Percentiles rank a stretch among this genome's conserved stretches.
Evolutionary conservation across 1,140 invertebrate species (phyloP).

Genomic region (Drosophila carrolli): DNA sequence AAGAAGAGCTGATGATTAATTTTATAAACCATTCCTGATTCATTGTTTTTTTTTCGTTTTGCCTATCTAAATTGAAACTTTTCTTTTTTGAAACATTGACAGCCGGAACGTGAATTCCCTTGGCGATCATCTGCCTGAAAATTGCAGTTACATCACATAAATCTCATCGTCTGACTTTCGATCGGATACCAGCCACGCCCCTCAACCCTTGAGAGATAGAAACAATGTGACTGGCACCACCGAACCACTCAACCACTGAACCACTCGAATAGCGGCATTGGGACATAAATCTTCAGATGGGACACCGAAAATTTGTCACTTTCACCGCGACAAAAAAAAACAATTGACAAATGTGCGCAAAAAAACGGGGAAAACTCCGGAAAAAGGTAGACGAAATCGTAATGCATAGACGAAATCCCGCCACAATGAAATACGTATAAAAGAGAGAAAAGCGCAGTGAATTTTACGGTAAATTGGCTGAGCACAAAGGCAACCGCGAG

Average conservation of each 20-base stretch:
- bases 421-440: slow-evolving; percentile 34
- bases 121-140: slow-evolving; percentile 10
- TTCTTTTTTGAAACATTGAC: neutral
- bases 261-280: slow-evolving; percentile 60
- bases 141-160: slow-evolving; percentile 30
- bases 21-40: too few relatives aligned
- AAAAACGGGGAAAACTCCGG: slow-evolving; percentile 33
- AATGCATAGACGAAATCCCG: slow-evolving; percentile 12
- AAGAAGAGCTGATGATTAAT: too few relatives aligned
- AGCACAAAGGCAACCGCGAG: slow-evolving; percentile 58
- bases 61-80: too few relatives aligned
- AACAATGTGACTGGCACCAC: slow-evolving; percentile 17
- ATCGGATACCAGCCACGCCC: slow-evolving; percentile 57
- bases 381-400: slow-evolving; percentile 33
- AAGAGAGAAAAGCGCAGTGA: slow-evolving; percentile 30
- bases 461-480: slow-evolving; percentile 74
- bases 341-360: slow-evolving; percentile 66
- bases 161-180: slow-evolving; percentile 47
- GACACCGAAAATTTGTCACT: slow-evolving; percentile 70
- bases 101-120: slow-evolving; percentile 7
- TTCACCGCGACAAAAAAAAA: slow-evolving; percentile 52
- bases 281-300: slow-evolving; percentile 66
- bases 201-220: slow-evolving; percentile 62
- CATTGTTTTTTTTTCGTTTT: too few relatives aligned
- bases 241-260: slow-evolving; percentile 61